Evolutionary conservation across 2,113 vertebrate genomes (phyloP), one percentile per base, ranked within the genome.

Genomic region (Orycteropus afer): DNA sequence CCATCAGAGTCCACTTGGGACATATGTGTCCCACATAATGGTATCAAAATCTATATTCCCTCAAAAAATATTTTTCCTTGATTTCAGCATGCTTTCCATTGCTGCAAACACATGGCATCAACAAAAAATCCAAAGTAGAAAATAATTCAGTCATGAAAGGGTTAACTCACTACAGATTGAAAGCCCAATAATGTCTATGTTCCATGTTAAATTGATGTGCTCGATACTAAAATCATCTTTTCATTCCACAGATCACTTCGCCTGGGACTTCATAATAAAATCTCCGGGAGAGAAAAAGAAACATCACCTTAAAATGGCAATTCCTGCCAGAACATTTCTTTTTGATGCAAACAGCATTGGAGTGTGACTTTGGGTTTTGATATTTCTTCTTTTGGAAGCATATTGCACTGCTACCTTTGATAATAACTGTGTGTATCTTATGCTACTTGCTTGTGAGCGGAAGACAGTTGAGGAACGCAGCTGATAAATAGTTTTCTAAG

Each of bases 181-280:
- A 88, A 93, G 3, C 32, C n/a, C 45, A 40, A 18, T 51, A 40
- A 18, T 51, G 20, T 79, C 63, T 94, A 23, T 93, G 71, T 89
- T 20, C 40, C 22, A 17, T 71, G 40, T 77, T 79, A 22, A 84
- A 49, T 47, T 67, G 49, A 87, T n/a, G 27, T 73, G 10, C 65
- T 93, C 90, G 51, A 92, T 79, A 74, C 32, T 4, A 63, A 91
- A 92, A 73, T 63, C 12, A 77, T 89, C 51, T 45, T 94, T 95
- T 88, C 55, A 53, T 94, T 92, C 34, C 78, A 40, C 82, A 97
- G 97, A 79, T 95, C 78, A 67, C 92, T 88, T 90, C 92, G 82
- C 83, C 0, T 55, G 57, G n/a, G 45, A 65, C 47, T n/a, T 79
- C 4, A 22, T 32, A 67, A 78, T 18, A 49, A 63, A 86, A 13